A percentile compares a stretch with the other conserved stretches of the same genome.
Evolutionary conservation across 2,113 vertebrate species (phyloP).

Genomic region (Ascaphus truei): DNA sequence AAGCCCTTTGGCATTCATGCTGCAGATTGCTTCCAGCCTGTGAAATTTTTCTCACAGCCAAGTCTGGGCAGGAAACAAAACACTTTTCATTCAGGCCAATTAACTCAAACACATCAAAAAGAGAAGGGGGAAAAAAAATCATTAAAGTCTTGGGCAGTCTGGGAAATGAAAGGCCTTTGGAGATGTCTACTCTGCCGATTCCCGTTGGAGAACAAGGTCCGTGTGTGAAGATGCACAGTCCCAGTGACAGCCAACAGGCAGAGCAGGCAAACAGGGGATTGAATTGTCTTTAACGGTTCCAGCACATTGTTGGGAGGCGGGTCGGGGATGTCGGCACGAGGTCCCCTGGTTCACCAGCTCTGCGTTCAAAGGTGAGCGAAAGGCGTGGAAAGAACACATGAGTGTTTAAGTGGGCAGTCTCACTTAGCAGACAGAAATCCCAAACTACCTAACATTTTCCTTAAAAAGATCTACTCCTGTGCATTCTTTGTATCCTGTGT

Average conservation of each 20-base stretch:
- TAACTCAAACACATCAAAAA: constrained; percentile 46
- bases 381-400: no score
- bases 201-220: constrained; percentile 35
- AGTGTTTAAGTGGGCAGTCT: no score
- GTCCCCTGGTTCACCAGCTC: not conserved
- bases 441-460: no score
- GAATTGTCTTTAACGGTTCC: not conserved
- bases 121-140: constrained; percentile 25
- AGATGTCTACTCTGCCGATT: constrained; percentile 45
- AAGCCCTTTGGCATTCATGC: constrained; percentile 43
- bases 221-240: not conserved
- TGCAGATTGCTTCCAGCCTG: constrained; percentile 40
- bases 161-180: constrained; percentile 48
- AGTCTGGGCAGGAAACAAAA: constrained; percentile 55
- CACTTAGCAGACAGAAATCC: no score
- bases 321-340: not conserved
- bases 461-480: no score
- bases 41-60: constrained; percentile 44
- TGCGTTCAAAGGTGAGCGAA: constrained; percentile 17
- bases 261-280: constrained; percentile 1
- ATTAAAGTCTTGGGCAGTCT: constrained; percentile 45
- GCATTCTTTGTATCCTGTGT: no score
- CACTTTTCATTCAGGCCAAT: constrained; percentile 53
- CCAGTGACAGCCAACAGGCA: not conserved
- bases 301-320: constrained; percentile 10